Evolutionary conservation across 2,888 invertebrate genomes (phyloP), one percentile per base, ranked within the genome.

Genomic region (Gnatocerus cornutus): DNA sequence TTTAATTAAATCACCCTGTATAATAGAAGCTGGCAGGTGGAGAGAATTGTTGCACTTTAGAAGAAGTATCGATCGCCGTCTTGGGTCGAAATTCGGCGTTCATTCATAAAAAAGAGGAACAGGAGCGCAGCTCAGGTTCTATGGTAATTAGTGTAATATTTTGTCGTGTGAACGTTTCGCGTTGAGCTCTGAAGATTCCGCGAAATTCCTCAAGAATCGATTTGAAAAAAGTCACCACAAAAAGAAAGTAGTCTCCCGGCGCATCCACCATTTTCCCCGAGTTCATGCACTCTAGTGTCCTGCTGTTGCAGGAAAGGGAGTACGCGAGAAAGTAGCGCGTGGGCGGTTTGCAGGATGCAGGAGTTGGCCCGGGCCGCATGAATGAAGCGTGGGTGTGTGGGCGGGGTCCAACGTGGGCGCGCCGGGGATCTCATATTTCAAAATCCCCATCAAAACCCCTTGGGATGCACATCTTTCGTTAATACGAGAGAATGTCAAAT

Each of bases 381-480:
- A 77, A 79, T 77, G 77, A 75, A 76, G 74, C 76, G 78, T 77
- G 74, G 78, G 78, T 72, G 78, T 70, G 66, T 72, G 74, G 77
- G 68, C 67, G 74, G 73, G 68, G 74, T 63, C 73, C 68, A 71
- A 74, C 73, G 77, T 78, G 77, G 78, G 77, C 72, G 77, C 68
- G 73, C 71, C 74, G 73, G 48, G 48, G 21, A 50, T 62, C 50
- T 62, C 62, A 29, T 30, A 61, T 61, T 61, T 48, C 33, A 33
- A 21, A 30, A 16, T 12, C 39, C 37, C 46, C 46, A 21, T 29
- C 46, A 16, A 7, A 9, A 46, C 46, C 46, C 46, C 14, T 46
- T n/a, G 9, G 21, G 46, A 16, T 46, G 46, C 46, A 3, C 21
- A 14, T 16, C 16, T 21, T 16, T 9, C 29, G 10, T 12, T 41